Evolutionary conservation across 2,888 invertebrate species (phyloP), one percentile per base, ranked within the genome.

Genomic region (Agonopterix heracliana): DNA sequence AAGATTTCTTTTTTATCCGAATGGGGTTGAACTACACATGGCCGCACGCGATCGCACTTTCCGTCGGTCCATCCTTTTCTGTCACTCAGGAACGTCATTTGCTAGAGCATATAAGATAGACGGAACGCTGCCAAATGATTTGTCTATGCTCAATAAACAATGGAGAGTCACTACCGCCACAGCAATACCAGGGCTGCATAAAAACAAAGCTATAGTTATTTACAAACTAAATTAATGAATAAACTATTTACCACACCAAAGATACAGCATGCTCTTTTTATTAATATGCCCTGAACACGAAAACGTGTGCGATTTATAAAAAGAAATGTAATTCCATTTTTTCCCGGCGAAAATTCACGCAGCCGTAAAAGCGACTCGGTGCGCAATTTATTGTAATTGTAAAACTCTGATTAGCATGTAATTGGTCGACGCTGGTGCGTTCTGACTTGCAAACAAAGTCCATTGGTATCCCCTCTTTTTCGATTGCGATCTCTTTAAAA

Each of bases 321-420:
- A 17, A 36, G n/a, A 36, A 36, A 36, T 10, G 36, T 10, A 36
- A 36, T 36, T 36, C 17, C 36, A 36, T 36, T 36, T 36, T 36
- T 36, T 36, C 36, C 36, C 52, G 56, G 59, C 59, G 62, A 63
- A 67, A 64, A 62, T 69, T 67, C 63, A 67, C 61, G 56, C 62
- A 59, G 58, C 53, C 56, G 61, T 64, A 66, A 65, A 64, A 63
- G 55, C 56, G 55, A 54, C 45, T 45, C 47, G 55, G 17, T 49
- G 52, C 55, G 53, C 63, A 64, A 65, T 68, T 68, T 63, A 72
- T 65, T 64, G 69, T 72, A 74, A 79, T 78, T 73, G 70, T 69
- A 66, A 64, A 68, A 67, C 60, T 58, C 68, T 74, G 71, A 83
- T 83, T 82, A 84, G 73, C 81, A 81, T 81, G 72, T 81, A 82